A percentile compares a stretch with the other conserved stretches of the same genome.
These are phyloP conservation scores for Enteromius trimaculatus DNA, from an alignment of 2,797 vertebrate genomes.

Conservation along the genomic window DNA sequence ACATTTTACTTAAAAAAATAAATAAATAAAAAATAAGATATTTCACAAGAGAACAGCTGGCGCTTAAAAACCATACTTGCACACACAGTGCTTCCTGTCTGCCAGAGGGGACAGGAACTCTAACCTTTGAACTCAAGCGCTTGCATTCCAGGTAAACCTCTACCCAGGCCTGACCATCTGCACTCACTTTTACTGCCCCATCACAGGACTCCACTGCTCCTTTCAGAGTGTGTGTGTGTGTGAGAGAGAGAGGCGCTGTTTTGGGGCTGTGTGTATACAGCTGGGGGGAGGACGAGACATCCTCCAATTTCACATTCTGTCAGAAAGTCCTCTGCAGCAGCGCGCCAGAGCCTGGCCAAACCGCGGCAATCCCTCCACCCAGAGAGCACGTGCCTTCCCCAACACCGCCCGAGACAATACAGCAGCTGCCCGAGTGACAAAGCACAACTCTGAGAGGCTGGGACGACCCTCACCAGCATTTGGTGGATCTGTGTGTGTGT, in stretches of 20 bases:
- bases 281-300: not conserved
- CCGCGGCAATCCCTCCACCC: conserved; percentile 50
- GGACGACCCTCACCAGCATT: conserved; percentile 59
- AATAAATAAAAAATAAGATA: not conserved
- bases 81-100: not conserved
- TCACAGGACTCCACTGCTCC: not conserved
- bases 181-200: conserved; percentile 23
- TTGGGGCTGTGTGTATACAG: not conserved
- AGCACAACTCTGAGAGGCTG: conserved; percentile 62
- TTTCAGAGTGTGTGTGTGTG: not conserved
- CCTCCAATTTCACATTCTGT: conserved; percentile 39
- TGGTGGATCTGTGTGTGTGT: conserved; percentile 9
- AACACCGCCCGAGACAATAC: conserved; percentile 72
- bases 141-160: conserved; percentile 36
- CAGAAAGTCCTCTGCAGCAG: conserved; percentile 18
- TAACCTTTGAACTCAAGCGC: conserved; percentile 51
- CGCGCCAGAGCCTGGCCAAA: not conserved
- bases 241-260: not conserved
- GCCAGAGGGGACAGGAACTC: conserved; percentile 42
- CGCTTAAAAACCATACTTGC: not conserved
- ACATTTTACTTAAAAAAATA: not conserved
- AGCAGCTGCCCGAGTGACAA: conserved; percentile 75
- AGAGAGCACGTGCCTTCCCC: conserved; percentile 69
- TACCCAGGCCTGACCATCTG: conserved; percentile 4
- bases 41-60: not conserved